These are phyloP conservation scores for Salarias fasciatus DNA, from an alignment of 2,797 vertebrate species.

Conservation along the genomic window DNA sequence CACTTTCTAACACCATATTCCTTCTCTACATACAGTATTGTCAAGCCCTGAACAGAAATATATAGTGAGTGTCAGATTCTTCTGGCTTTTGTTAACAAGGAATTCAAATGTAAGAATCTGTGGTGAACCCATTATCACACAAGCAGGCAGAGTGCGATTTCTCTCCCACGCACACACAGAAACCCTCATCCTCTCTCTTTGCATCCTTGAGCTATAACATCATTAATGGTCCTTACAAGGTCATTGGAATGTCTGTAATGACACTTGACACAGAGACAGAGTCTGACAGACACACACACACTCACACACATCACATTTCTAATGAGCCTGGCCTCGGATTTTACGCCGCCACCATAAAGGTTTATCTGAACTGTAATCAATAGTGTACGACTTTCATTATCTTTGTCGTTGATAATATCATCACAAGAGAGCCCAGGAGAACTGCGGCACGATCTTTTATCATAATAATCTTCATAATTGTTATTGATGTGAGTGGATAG, in stretches of 20 bases:
- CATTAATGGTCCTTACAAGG: conserved; percentile 33
- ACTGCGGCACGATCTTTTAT: conserved; percentile 53
- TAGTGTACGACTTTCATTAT: conserved; percentile 63
- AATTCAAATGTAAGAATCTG: conserved; percentile 14
- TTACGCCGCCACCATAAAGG: conserved; percentile 28
- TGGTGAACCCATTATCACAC: conserved; percentile 10
- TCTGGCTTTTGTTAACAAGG: not conserved
- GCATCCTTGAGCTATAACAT: conserved; percentile 15
- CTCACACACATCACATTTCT: not conserved
- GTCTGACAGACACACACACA: not conserved
- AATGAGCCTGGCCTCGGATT: conserved; percentile 20
- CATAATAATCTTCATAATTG: conserved; percentile 54
- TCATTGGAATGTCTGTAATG: conserved; percentile 25
- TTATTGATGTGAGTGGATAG: conserved; percentile 64
- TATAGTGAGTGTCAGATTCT: not conserved
- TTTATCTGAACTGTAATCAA: conserved; percentile 61
- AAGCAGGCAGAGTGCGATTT: not conserved
- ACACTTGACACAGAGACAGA: conserved; percentile 17
- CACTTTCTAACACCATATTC: not conserved
- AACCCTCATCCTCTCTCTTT: not conserved
- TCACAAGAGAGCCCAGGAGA: conserved; percentile 44
- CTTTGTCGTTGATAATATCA: conserved; percentile 54
- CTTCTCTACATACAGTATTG: conserved; percentile 7
- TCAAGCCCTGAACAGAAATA: conserved; percentile 8
- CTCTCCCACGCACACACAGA: not conserved